Conservation (phyloP, 2,113 vertebrate genomes). For the Gopherus evgoodei region DNA sequence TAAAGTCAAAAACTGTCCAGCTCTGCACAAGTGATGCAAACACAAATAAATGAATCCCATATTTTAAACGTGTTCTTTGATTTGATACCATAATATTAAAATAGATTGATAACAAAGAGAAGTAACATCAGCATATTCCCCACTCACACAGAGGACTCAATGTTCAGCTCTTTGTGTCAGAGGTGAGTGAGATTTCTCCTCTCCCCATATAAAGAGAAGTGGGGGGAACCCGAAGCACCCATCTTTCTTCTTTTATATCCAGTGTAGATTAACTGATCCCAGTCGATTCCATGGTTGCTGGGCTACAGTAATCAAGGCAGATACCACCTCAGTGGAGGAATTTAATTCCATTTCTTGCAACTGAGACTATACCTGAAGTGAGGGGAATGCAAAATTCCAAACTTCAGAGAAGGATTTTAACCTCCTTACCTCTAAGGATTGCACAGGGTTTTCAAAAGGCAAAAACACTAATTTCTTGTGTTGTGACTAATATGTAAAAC, state of each 20-base stretch:
- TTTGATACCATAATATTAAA: background rate
- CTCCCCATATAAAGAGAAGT: background rate
- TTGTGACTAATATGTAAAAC: constrained; percentile 60
- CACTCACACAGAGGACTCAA: background rate
- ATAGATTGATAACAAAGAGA: background rate
- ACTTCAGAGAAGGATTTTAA: background rate
- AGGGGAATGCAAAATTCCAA: background rate
- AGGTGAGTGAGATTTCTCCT: background rate
- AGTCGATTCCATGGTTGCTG: background rate
- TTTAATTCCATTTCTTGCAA: background rate
- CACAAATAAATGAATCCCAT: rapidly evolving
- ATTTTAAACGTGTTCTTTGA: rapidly evolving
- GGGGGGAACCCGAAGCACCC: background rate
- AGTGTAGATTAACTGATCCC: background rate
- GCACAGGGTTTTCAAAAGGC: background rate
- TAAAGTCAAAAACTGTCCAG: too few species aligned
- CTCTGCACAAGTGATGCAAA: rapidly evolving
- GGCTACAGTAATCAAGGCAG: background rate
- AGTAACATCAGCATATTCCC: background rate
- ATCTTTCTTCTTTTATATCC: background rate
- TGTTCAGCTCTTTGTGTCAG: background rate
- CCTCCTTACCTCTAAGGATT: background rate
- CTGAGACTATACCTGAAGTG: background rate
- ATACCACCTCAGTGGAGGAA: background rate
- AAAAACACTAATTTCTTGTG: background rate